Percentiles rank a stretch among this genome's conserved stretches.
phyloP scores from a whole-genome alignment of 2,888 invertebrate genomes.

The Andricus quercusramuli region DNA sequence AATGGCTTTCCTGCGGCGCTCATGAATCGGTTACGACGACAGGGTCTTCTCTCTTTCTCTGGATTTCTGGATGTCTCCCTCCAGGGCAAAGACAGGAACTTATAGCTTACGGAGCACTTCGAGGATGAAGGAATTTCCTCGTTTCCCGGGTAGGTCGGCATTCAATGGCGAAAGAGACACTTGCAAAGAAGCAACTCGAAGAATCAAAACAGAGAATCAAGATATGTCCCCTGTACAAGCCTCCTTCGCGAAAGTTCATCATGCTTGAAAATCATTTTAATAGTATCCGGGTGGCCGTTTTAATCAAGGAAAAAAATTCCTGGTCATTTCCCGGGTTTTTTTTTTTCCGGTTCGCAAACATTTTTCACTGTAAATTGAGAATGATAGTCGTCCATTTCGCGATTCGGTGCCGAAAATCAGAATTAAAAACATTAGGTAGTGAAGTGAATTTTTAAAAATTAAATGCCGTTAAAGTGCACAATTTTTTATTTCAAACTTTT shows the following conservation, averaged over 20 bases:
- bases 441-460: too few species aligned
- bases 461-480: too few species aligned
- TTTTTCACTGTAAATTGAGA: too few species aligned
- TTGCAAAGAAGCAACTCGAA: background rate
- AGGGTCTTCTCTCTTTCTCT: constrained; percentile 8
- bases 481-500: too few species aligned
- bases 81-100: background rate
- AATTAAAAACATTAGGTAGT: too few species aligned
- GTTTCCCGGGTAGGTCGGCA: constrained; percentile 17
- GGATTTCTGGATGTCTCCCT: background rate
- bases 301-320: too few species aligned
- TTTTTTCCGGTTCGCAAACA: too few species aligned
- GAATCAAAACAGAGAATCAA: constrained; percentile 1
- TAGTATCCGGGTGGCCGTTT: background rate
- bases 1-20: constrained; percentile 15
- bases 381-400: too few species aligned
- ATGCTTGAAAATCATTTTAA: background rate
- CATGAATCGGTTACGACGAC: constrained; percentile 33
- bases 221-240: background rate
- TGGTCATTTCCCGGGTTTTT: too few species aligned
- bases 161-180: constrained; percentile 13
- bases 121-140: constrained; percentile 30
- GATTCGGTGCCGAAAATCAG: too few species aligned
- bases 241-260: background rate
- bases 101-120: constrained; percentile 2